Evolutionary conservation across 2,888 invertebrate genomes (phyloP), one percentile per base, ranked within the genome.

Genomic region (Crocallis elinguaria): DNA sequence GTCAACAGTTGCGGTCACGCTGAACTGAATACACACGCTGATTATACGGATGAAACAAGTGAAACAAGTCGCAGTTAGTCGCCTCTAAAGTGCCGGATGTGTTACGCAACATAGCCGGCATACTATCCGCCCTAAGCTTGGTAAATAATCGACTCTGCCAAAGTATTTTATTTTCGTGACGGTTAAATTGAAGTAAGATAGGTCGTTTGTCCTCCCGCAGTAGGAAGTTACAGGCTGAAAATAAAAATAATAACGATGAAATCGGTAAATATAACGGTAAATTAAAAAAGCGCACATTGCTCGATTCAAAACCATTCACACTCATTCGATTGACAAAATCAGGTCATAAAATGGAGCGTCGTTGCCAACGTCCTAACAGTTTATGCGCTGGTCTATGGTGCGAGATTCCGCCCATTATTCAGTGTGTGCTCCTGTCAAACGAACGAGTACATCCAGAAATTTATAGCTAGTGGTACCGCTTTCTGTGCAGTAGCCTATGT

Each of bases 341-440:
- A 66, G 64, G 66, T 74, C 76, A 77, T 84, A 82, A 82, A 81
- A 79, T 75, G 69, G 71, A 72, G 60, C 69, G 66, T 67, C 67
- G 67, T 70, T 69, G 73, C 74, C 71, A 70, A 69, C 64, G 67
- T 71, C 75, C 73, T 79, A 78, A 84, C 80, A 84, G 81, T 82
- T 82, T 80, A 83, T 77, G 71, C 66, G 73, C 67, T 73, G 77
- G 75, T 80, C 77, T 79, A 84, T 83, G 78, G 82, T 60, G 76
- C 76, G 75, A 79, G 76, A 78, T 80, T 83, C 82, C 81, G 77
- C 73, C 82, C 79, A 83, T 84, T 82, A 84, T 82, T 84, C 77
- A 78, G 74, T 75, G 75, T 69, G 70, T 68, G 70, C 64, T 68
- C 72, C 75, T 76, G 75, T 82, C 81, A 82, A 78, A 79, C 79